Evolutionary conservation across 2,797 vertebrate genomes (phyloP).

Genomic region (Natrix natrix): DNA sequence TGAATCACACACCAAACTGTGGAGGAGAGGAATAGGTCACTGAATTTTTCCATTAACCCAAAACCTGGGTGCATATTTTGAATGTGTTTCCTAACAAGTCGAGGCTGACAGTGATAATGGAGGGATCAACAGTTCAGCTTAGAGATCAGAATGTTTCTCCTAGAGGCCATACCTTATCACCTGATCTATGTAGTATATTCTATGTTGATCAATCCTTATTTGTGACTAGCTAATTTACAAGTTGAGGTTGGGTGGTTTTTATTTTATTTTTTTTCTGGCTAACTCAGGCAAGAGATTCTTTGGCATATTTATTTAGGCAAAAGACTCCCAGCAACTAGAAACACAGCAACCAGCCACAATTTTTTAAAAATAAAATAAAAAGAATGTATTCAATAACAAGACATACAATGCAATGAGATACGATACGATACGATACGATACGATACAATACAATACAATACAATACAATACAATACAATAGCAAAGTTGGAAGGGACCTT

Average conservation of each 20-base stretch:
- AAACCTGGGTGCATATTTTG: not conserved
- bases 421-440: too few species aligned
- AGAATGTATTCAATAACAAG: not conserved
- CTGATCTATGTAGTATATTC: not conserved
- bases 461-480: too few species aligned
- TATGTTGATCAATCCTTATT: not conserved
- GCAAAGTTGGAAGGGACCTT: too few species aligned
- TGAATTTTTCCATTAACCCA: not conserved
- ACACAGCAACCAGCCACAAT: not conserved
- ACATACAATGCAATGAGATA: too few species aligned
- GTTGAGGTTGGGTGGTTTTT: not conserved
- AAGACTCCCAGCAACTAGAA: not conserved
- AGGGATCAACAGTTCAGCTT: not conserved
- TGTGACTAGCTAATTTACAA: not conserved
- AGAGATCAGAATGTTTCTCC: not conserved
- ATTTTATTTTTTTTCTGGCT: not conserved
- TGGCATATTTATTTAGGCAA: not conserved
- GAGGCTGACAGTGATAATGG: not conserved
- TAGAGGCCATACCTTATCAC: not conserved
- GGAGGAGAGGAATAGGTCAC: not conserved
- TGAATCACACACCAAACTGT: not conserved
- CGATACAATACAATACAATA: too few species aligned
- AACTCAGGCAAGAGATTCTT: not conserved
- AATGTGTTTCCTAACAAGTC: not conserved
- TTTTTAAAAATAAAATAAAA: too few species aligned